Base-by-base conservation (phyloP, 2,113 vertebrate species). In the Neolamprologus tretocephalus region DNA sequence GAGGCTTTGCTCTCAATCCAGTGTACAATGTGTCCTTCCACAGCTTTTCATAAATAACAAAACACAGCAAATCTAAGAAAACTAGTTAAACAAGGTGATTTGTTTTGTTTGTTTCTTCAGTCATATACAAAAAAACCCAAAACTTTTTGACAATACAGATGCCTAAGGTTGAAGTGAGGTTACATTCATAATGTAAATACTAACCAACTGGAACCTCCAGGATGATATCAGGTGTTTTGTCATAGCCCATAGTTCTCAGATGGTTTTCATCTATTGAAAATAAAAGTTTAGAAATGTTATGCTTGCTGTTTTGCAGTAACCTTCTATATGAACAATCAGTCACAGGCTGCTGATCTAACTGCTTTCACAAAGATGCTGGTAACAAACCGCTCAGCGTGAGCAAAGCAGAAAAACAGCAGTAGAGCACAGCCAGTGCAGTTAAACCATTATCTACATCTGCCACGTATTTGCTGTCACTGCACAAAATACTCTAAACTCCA, bases 1-100 rank as follows among this genome's bases (percentile, higher is more conserved):
- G 99, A 99, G 47, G 99, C 99, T 96, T 99, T 99, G 96, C 99
- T 99, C 96, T 99, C 99, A 90, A 99, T 99, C 99, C 98, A 99
- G 95, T 99, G 98, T 88, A 99, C 97, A 51, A 99, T 96, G 91
- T 98, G 99, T 71, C 98, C 99, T 94, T 99, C 98, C 58, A 99
- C 97, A 92, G 98, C 99, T 99, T 92, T 85, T 81, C 26, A 61
- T 26, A 61, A 81, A 90, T 14, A 83, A 21, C 89, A 58, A 90
- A 11, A 89, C n/a, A 92, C 13, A 85, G 45, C 19, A 28, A 51
- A 53, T 66, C 19, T 83, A 17, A 83, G 14, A 80, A 58, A 79
- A 71, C 7, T 83, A 40, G 31, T 17, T 35, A 31, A 5, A 78
- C 14, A 0, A 5, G 6, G 16, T 31, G 10, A 47, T 78, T 49